These are phyloP conservation scores for Balaenoptera acutorostrata DNA, from an alignment of 2,113 vertebrate species.

Conservation along the genomic window DNA sequence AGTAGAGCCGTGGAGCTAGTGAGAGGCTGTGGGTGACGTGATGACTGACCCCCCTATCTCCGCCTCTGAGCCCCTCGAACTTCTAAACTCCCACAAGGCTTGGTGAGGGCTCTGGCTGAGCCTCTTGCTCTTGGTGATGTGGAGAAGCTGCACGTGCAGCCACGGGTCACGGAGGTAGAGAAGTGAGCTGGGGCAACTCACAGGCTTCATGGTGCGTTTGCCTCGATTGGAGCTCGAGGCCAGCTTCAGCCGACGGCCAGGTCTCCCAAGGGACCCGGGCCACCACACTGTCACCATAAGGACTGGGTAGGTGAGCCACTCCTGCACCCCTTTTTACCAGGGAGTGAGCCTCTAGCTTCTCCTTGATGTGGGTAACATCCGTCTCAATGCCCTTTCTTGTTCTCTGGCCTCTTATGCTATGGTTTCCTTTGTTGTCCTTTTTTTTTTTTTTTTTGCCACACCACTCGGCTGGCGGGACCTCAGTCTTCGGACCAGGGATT, in stretches of 20 bases:
- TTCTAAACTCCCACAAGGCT: fast-evolving
- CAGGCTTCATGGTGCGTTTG: neutral
- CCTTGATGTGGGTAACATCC: too few species aligned
- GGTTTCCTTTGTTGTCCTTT: neutral
- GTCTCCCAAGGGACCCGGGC: fast-evolving
- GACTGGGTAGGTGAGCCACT: neutral
- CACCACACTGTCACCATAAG: neutral
- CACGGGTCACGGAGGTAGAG: neutral
- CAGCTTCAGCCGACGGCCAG: neutral
- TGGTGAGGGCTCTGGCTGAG: neutral
- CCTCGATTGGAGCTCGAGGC: neutral
- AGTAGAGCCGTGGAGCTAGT: neutral
- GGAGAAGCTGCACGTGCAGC: fast-evolving
- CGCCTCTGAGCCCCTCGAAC: fast-evolving
- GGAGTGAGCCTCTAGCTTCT: neutral
- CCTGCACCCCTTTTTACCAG: neutral
- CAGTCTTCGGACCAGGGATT: neutral
- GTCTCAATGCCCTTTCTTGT: neutral
- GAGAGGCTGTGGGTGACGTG: neutral
- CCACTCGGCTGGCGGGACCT: neutral
- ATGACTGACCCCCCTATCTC: fast-evolving
- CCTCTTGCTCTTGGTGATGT: fast-evolving
- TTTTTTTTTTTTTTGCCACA: neutral
- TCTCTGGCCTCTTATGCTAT: neutral
- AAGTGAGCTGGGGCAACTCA: neutral